A percentile compares a stretch with the other conserved stretches of the same genome.
Evolutionary conservation across 2,888 invertebrate genomes (phyloP).

Genomic region (Drosophila meridionalis): DNA sequence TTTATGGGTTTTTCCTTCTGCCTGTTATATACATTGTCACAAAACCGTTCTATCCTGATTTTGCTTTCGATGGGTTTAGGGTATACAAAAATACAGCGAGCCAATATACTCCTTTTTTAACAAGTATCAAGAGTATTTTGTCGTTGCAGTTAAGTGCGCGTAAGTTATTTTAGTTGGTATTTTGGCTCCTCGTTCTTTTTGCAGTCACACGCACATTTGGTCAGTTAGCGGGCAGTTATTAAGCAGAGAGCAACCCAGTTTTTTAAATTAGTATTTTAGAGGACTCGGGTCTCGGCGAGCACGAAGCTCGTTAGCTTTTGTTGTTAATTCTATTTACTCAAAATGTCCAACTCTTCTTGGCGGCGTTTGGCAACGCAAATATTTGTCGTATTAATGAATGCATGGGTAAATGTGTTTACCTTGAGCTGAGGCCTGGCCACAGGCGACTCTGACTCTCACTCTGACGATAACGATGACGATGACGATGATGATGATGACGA

Average conservation of each 20-base stretch:
- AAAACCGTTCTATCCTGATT: too few relatives aligned
- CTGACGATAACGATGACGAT: slow-evolving; percentile 7
- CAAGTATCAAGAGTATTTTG: slow-evolving; percentile 30
- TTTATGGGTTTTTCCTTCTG: too few relatives aligned
- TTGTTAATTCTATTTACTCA: slow-evolving; percentile 78
- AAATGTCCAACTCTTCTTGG: slow-evolving; percentile 64
- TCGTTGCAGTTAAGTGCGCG: slow-evolving; percentile 45
- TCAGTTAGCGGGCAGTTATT: slow-evolving; percentile 21
- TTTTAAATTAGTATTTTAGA: slow-evolving; percentile 31
- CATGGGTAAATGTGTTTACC: slow-evolving; percentile 77
- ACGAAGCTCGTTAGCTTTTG: slow-evolving; percentile 65
- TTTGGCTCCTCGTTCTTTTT: slow-evolving; percentile 3
- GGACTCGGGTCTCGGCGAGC: slow-evolving; percentile 3
- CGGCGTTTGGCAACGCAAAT: slow-evolving; percentile 65
- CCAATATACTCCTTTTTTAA: neutral
- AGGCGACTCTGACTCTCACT: slow-evolving; percentile 18
- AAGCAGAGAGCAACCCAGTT: slow-evolving; percentile 24
- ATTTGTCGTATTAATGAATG: slow-evolving; percentile 79
- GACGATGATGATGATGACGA: neutral
- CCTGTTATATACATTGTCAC: too few relatives aligned
- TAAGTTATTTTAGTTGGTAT: slow-evolving; percentile 46
- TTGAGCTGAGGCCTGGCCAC: slow-evolving; percentile 50
- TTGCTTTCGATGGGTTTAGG: too few relatives aligned
- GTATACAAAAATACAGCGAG: too few relatives aligned
- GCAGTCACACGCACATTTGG: slow-evolving; percentile 16